phyloP scores from a whole-genome alignment of 2,113 vertebrate genomes.

The Lepus timidus region DNA sequence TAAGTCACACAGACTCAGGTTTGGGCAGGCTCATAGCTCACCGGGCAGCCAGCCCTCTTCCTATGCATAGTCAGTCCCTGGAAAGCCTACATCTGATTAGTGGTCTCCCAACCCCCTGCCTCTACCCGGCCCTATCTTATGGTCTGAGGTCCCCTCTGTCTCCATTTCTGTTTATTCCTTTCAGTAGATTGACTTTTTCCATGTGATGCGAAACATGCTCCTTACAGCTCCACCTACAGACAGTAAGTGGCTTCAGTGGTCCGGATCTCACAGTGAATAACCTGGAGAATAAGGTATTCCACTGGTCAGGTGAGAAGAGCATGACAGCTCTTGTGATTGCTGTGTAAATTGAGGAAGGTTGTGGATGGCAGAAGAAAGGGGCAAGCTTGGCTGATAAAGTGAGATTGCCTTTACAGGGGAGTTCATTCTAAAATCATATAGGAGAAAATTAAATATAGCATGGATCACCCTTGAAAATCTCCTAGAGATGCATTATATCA shows the following conservation, averaged over 20 bases:
- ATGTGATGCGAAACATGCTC: not conserved
- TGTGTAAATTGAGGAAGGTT: not conserved
- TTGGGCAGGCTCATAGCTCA: not conserved
- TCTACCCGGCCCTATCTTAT: too few relatives aligned
- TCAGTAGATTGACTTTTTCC: not conserved
- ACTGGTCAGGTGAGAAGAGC: not conserved
- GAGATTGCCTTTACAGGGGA: not conserved
- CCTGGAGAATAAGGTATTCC: not conserved
- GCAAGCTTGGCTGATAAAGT: not conserved
- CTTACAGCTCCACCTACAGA: constrained; percentile 1
- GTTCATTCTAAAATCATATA: not conserved
- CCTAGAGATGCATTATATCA: not conserved
- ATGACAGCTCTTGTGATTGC: not conserved
- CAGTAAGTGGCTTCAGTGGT: not conserved
- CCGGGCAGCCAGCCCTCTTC: not conserved
- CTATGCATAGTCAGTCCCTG: not conserved
- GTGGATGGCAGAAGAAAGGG: not conserved
- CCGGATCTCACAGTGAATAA: not conserved
- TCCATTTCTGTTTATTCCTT: not conserved
- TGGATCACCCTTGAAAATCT: not conserved
- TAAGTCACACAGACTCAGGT: not conserved
- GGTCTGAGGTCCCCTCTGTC: not conserved
- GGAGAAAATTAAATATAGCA: not conserved
- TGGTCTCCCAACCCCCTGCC: not conserved
- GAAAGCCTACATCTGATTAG: not conserved